A percentile compares a stretch with the other conserved stretches of the same genome.
Evolutionary conservation across 2,797 vertebrate species (phyloP).

Genomic region (Lepilemur septentrionalis): DNA sequence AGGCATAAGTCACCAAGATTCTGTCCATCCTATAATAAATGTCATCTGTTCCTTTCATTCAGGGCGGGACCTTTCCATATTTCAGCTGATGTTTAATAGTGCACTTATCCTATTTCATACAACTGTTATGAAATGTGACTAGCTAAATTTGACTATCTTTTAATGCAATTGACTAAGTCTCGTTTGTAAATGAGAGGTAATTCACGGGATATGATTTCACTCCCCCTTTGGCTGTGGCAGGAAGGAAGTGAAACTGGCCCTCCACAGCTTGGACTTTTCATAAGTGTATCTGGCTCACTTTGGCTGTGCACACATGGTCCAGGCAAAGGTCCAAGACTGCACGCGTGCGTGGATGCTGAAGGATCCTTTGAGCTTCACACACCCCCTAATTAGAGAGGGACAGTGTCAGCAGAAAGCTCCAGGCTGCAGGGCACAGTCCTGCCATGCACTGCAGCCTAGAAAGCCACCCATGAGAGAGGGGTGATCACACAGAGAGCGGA

Average conservation of each 20-base stretch:
- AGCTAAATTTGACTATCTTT: neutral
- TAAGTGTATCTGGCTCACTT: neutral
- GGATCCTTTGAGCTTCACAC: neutral
- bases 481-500: neutral
- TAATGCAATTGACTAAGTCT: neutral
- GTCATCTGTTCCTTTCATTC: neutral
- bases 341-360: accelerated
- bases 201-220: neutral
- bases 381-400: neutral
- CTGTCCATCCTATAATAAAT: neutral
- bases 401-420: neutral
- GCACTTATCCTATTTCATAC: neutral
- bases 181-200: neutral
- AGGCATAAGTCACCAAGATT: neutral
- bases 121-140: neutral
- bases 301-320: neutral
- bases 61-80: neutral
- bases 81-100: neutral
- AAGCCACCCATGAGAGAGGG: neutral
- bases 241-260: neutral
- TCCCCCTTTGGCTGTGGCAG: neutral
- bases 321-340: neutral
- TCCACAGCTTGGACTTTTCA: neutral
- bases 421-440: neutral
- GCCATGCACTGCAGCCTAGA: neutral